These are phyloP conservation scores for Promerops cafer DNA, from an alignment of 2,113 vertebrate genomes.

Conservation along the genomic window DNA sequence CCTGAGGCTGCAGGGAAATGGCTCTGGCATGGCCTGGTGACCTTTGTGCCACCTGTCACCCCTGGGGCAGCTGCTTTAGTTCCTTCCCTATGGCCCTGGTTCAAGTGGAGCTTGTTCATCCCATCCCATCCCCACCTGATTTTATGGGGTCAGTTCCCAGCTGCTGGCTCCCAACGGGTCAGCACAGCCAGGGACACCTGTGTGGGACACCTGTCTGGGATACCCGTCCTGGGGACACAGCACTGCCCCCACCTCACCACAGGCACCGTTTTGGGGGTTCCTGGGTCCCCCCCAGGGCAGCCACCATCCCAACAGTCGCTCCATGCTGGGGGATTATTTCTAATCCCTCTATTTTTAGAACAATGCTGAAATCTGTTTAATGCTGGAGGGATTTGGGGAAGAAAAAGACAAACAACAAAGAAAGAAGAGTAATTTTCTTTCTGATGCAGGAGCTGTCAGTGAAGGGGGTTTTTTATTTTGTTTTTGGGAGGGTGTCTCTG, in stretches of 20 bases:
- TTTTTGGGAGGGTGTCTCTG: background rate
- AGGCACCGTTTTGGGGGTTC: background rate
- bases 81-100: background rate
- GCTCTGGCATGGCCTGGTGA: background rate
- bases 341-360: constrained; percentile 25
- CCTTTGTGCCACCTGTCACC: background rate
- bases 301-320: background rate
- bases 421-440: background rate
- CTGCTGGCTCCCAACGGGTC: background rate
- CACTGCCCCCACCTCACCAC: background rate
- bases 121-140: background rate
- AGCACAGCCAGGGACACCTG: background rate
- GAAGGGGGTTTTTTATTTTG: fast-evolving
- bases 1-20: background rate
- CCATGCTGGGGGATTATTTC: background rate
- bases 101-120: background rate
- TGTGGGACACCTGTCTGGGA: too few species aligned
- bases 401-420: background rate
- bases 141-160: background rate
- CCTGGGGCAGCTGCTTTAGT: background rate
- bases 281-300: background rate
- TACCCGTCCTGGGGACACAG: too few species aligned
- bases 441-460: background rate
- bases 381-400: background rate
- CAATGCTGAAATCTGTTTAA: background rate